phyloP scores from a whole-genome alignment of 2,113 vertebrate species.

The Silurus meridionalis region DNA sequence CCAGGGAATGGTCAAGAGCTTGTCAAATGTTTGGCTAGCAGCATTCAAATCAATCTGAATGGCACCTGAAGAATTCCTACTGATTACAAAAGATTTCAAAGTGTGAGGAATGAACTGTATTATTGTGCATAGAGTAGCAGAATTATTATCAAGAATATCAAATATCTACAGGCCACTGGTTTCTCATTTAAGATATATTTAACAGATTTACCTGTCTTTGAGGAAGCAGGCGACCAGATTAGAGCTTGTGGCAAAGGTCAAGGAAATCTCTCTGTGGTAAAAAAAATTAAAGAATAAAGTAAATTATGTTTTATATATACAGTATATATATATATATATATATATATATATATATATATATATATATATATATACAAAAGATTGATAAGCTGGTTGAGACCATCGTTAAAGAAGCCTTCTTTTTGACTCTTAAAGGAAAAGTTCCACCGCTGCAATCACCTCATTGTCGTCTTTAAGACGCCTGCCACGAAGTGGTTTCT shows the following conservation, averaged over 20 bases:
- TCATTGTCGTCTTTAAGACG: no score
- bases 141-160: not conserved
- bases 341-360: no score
- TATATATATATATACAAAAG: no score
- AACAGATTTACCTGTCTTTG: slow-evolving; percentile 58
- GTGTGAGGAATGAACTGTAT: not conserved
- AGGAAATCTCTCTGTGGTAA: slow-evolving; percentile 60
- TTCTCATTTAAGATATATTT: not conserved
- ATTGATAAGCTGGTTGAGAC: no score
- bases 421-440: no score
- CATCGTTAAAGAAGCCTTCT: no score
- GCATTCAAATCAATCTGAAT: slow-evolving; percentile 64
- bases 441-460: no score
- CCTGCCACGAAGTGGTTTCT: no score
- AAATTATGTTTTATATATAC: no score
- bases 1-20: slow-evolving; percentile 61
- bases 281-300: slow-evolving; percentile 11
- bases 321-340: no score
- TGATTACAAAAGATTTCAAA: not conserved
- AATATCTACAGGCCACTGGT: no score
- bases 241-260: slow-evolving; percentile 64
- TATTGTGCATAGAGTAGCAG: not conserved
- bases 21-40: slow-evolving; percentile 58
- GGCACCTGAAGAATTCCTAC: slow-evolving; percentile 17
- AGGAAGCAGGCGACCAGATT: slow-evolving; percentile 71